Percentiles rank a stretch among this genome's conserved stretches.
These are phyloP conservation scores for Basileuterus tristriatus DNA, from an alignment of 2,797 vertebrate genomes.

Conservation along the genomic window DNA sequence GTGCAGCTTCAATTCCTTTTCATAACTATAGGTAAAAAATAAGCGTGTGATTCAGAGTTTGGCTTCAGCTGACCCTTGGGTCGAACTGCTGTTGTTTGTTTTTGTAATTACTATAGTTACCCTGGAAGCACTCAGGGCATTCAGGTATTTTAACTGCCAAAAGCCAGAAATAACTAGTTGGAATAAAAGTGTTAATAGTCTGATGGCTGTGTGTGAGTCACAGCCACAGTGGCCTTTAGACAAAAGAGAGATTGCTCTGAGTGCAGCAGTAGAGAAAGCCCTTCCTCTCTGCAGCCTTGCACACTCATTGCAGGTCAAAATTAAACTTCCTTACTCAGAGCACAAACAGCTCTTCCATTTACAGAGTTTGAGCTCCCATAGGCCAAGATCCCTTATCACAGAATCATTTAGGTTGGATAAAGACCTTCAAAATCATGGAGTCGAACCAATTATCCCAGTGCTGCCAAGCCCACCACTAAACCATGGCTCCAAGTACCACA, in stretches of 20 bases:
- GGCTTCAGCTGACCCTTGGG: conserved; percentile 42
- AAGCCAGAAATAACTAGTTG: conserved; percentile 67
- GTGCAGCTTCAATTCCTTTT: not conserved
- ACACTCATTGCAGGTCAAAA: not conserved
- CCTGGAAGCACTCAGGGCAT: conserved; percentile 39
- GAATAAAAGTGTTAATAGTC: conserved; percentile 69
- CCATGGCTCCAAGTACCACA: too few relatives aligned
- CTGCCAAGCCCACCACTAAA: not conserved
- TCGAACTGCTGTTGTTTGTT: conserved; percentile 62
- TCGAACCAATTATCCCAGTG: not conserved
- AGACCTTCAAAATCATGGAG: not conserved
- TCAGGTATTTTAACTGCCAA: conserved; percentile 35
- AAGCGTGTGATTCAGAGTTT: conserved; percentile 58
- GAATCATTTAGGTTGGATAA: not conserved
- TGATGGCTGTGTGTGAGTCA: conserved; percentile 61
- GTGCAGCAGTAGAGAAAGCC: not conserved
- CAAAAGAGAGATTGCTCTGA: conserved; percentile 51
- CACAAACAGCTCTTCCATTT: not conserved
- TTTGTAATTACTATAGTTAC: conserved; percentile 72
- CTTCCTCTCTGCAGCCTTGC: conserved; percentile 16
- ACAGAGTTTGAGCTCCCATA: not conserved
- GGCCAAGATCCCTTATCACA: not conserved
- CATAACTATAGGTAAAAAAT: conserved; percentile 21
- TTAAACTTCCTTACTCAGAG: conserved; percentile 1
- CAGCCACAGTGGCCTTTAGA: conserved; percentile 62